These are phyloP conservation scores for Aquatica leii DNA, from an alignment of 2,888 invertebrate genomes.

Conservation along the genomic window DNA sequence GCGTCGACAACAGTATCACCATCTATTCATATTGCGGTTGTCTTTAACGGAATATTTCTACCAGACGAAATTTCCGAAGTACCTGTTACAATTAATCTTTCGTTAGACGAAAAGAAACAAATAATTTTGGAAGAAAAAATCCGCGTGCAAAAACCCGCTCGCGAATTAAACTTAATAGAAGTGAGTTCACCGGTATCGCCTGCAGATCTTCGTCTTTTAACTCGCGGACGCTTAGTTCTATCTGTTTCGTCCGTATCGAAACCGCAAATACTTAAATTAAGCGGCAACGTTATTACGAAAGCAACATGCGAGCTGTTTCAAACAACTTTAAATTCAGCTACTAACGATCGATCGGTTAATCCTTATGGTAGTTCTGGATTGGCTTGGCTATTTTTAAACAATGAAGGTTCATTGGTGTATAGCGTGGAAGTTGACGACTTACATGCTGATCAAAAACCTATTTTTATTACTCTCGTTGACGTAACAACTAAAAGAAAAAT, in stretches of 20 bases:
- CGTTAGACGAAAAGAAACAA: conserved; percentile 75
- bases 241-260: conserved; percentile 74
- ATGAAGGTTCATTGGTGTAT: conserved; percentile 80
- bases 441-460: conserved; percentile 61
- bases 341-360: conserved; percentile 47
- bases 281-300: conserved; percentile 76
- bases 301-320: conserved; percentile 85
- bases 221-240: conserved; percentile 78
- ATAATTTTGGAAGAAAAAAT: conserved; percentile 77
- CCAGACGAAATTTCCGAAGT: conserved; percentile 71
- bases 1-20: conserved; percentile 82
- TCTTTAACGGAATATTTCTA: conserved; percentile 83
- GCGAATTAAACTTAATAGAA: conserved; percentile 80
- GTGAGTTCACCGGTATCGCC: conserved; percentile 80
- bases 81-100: conserved; percentile 73
- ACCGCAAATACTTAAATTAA: conserved; percentile 70
- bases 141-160: conserved; percentile 75
- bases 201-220: conserved; percentile 77
- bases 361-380: conserved; percentile 68
- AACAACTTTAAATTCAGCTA: conserved; percentile 68
- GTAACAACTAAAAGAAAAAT: conserved; percentile 68
- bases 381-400: conserved; percentile 81
- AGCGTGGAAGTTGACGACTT: conserved; percentile 77
- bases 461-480: conserved; percentile 76
- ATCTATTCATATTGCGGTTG: conserved; percentile 79